Evolutionary conservation across 1,140 invertebrate genomes (phyloP).

Genomic region (Dreissena polymorpha): DNA sequence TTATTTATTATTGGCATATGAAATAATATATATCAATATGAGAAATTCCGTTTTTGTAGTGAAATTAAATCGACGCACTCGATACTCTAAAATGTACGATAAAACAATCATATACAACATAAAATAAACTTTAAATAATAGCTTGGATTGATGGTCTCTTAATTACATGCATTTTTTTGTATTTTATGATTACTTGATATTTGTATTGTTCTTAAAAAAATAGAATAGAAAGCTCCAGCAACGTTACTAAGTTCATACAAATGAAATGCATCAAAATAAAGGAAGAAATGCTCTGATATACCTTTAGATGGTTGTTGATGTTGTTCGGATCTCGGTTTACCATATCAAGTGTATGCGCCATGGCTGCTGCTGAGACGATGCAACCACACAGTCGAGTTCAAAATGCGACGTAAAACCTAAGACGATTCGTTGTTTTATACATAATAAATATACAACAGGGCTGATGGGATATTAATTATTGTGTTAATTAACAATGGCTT

Average conservation of each 20-base stretch:
- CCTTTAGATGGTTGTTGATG: slow-evolving; percentile 40
- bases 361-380: too few relatives aligned
- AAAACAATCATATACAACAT: too few relatives aligned
- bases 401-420: too few relatives aligned
- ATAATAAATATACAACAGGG: too few relatives aligned
- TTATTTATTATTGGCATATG: not conserved
- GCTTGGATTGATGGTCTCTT: too few relatives aligned
- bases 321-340: slow-evolving; percentile 36
- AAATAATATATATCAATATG: not conserved
- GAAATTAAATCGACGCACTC: not conserved
- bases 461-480: too few relatives aligned
- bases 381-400: too few relatives aligned
- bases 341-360: not conserved
- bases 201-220: not conserved
- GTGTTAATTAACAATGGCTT: too few relatives aligned
- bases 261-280: slow-evolving; percentile 17
- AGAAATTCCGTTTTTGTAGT: not conserved
- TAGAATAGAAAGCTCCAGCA: not conserved
- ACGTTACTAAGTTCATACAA: not conserved
- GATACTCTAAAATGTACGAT: not conserved
- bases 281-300: not conserved
- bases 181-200: not conserved
- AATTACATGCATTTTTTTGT: not conserved
- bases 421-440: too few relatives aligned
- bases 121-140: not conserved